Conservation (phyloP, 2,888 invertebrate species). For the Bembecia ichneumoniformis region DNA sequence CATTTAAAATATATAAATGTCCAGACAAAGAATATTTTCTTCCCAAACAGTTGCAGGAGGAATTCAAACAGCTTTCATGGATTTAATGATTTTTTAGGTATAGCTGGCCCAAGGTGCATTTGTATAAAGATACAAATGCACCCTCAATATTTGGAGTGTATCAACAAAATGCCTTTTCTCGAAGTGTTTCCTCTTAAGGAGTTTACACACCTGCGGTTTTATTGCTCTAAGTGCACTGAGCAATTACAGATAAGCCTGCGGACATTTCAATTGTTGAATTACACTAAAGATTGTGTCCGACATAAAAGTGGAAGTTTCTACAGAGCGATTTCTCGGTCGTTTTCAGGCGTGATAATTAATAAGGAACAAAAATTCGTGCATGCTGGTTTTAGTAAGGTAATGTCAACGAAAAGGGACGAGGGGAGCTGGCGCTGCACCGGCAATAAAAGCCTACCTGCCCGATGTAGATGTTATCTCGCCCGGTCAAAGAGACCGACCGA, state of each 20-base stretch:
- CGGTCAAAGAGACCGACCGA: slow-evolving; percentile 64
- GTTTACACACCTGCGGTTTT: slow-evolving; percentile 18
- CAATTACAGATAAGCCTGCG: slow-evolving; percentile 6
- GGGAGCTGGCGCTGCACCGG: slow-evolving; percentile 24
- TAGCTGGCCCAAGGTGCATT: too few relatives aligned
- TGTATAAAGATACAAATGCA: too few relatives aligned
- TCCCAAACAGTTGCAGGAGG: too few relatives aligned
- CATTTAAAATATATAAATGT: too few relatives aligned
- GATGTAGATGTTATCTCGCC: slow-evolving; percentile 62
- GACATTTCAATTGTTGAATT: slow-evolving; percentile 6
- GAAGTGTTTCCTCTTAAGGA: too few relatives aligned
- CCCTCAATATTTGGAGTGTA: too few relatives aligned
- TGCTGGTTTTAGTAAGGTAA: slow-evolving; percentile 23
- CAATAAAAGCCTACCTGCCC: slow-evolving; percentile 66
- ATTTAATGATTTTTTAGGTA: too few relatives aligned
- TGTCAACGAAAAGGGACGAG: slow-evolving; percentile 18
- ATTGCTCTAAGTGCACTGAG: not conserved
- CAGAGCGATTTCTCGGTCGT: not conserved
- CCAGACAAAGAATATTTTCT: too few relatives aligned
- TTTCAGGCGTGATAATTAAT: slow-evolving; percentile 43
- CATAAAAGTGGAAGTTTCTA: not conserved
- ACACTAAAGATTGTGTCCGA: not conserved
- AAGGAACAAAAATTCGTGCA: slow-evolving; percentile 23
- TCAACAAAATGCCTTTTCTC: too few relatives aligned
- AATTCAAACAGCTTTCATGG: too few relatives aligned